These are phyloP conservation scores for Eriocheir sinensis DNA, from an alignment of 1,140 invertebrate species.

Conservation along the genomic window DNA sequence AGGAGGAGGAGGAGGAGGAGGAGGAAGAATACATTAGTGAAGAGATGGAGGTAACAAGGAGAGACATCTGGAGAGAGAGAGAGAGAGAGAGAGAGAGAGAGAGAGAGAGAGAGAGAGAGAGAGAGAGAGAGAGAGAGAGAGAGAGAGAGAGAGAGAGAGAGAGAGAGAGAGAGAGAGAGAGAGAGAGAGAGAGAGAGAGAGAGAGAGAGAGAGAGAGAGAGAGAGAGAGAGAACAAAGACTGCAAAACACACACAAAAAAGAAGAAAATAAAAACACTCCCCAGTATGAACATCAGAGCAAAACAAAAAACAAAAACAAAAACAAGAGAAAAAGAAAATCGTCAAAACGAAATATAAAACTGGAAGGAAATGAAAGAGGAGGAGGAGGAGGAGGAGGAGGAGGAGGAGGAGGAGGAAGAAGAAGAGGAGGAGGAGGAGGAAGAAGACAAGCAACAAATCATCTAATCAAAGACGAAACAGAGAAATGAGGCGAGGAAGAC, in stretches of 20 bases:
- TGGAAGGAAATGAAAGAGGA: no score
- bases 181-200: constrained; percentile 26
- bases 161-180: constrained; percentile 5
- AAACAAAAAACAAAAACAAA: no score
- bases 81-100: constrained; percentile 25
- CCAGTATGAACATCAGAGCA: not conserved
- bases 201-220: constrained; percentile 23
- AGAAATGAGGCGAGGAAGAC: no score
- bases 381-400: no score
- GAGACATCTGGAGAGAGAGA: not conserved
- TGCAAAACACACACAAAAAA: not conserved
- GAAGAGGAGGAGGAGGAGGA: no score
- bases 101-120: not conserved
- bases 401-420: no score
- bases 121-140: not conserved
- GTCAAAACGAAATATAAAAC: no score
- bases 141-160: not conserved
- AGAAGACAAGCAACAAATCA: no score
- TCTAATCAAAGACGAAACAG: no score
- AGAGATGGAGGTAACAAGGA: no score
- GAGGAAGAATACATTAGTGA: no score
- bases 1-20: not conserved
- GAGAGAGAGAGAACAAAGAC: not conserved
- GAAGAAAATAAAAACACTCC: not conserved
- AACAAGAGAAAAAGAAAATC: no score